Conservation (phyloP, 2,797 vertebrate species). For the Centroberyx gerrardi region DNA sequence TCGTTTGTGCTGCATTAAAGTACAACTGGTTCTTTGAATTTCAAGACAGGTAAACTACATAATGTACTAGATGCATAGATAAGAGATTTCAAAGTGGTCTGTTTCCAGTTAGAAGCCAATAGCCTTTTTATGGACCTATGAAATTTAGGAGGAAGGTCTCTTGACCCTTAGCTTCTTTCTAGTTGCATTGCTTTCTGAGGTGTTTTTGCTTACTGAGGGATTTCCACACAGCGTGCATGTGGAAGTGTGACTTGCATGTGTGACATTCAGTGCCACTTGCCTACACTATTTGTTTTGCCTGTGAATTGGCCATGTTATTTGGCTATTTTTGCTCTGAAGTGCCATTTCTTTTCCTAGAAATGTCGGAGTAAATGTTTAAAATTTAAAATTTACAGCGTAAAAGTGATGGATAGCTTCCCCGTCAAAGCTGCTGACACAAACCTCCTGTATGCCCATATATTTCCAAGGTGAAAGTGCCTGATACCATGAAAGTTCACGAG, state of each 20-base stretch:
- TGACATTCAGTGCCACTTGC: conserved; percentile 64
- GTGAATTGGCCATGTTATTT: conserved; percentile 9
- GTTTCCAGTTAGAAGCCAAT: conserved; percentile 1
- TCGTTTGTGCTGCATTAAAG: conserved; percentile 36
- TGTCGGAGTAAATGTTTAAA: too few relatives aligned
- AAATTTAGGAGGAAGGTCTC: conserved; percentile 2
- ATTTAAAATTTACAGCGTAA: background rate
- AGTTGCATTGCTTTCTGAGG: conserved; percentile 69
- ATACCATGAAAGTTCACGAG: background rate
- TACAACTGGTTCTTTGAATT: conserved; percentile 24
- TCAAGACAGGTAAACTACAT: conserved; percentile 22
- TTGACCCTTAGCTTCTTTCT: conserved; percentile 71
- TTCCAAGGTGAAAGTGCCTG: background rate
- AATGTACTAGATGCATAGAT: background rate
- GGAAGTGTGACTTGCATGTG: conserved; percentile 74
- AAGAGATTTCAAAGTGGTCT: conserved; percentile 9
- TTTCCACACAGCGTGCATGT: conserved; percentile 74
- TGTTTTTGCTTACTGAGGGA: conserved; percentile 79
- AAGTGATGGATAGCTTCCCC: background rate
- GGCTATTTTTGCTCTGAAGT: conserved; percentile 54
- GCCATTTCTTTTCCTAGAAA: background rate
- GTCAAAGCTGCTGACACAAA: background rate
- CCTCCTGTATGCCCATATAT: background rate
- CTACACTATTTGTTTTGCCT: conserved; percentile 66
- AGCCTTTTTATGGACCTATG: conserved; percentile 24